Evolutionary conservation across 2,888 invertebrate species (phyloP).

Genomic region (Metallyticus violacea): DNA sequence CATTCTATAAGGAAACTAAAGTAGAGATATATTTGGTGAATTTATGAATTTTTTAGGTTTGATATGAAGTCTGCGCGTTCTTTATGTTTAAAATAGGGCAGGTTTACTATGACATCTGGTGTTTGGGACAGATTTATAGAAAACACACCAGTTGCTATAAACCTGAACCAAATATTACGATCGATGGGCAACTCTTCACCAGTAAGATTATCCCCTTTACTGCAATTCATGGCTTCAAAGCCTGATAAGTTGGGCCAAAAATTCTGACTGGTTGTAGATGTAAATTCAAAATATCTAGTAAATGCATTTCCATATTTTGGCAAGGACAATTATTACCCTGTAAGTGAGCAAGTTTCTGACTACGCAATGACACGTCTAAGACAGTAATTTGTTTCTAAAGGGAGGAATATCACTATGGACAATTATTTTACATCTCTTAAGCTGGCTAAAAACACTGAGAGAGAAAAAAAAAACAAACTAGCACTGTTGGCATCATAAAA

Average conservation of each 20-base stretch:
- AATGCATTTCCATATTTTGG: background rate
- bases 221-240: background rate
- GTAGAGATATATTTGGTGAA: background rate
- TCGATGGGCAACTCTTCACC: background rate
- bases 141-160: background rate
- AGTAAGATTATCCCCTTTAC: background rate
- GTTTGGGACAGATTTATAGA: background rate
- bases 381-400: too few species aligned
- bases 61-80: background rate
- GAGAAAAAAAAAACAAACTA: background rate
- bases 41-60: background rate
- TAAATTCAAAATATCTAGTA: background rate
- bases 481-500: background rate
- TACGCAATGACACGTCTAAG: too few species aligned
- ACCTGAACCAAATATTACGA: background rate
- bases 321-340: background rate
- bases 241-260: background rate
- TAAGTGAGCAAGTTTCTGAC: background rate
- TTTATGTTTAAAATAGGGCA: background rate
- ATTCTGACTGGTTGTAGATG: background rate
- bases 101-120: background rate
- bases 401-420: too few species aligned
- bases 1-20: background rate
- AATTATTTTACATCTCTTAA: background rate
- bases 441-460: background rate